Conservation (phyloP, 2,888 invertebrate genomes). For the Heteromurus nitidus region DNA sequence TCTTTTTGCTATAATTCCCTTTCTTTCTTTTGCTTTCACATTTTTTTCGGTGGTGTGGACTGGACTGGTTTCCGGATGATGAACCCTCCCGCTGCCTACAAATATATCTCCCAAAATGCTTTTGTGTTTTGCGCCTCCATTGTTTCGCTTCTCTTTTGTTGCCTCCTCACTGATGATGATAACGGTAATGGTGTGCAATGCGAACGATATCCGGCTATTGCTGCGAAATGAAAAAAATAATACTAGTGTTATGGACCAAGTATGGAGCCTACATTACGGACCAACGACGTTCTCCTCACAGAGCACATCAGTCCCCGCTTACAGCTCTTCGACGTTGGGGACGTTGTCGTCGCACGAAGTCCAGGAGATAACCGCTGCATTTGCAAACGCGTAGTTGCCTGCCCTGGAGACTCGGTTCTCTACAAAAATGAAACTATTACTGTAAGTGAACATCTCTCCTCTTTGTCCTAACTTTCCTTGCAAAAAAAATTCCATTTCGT, state of each 20-base stretch:
- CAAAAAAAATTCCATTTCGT: background rate
- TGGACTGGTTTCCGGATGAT: too few relatives aligned
- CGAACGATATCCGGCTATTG: slow-evolving; percentile 6
- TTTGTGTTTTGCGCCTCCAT: background rate
- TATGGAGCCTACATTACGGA: slow-evolving; percentile 92
- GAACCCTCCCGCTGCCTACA: slow-evolving; percentile 10
- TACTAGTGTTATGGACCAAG: slow-evolving; percentile 91
- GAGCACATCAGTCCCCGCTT: slow-evolving; percentile 85
- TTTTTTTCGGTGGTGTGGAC: background rate
- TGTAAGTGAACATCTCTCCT: slow-evolving; percentile 31
- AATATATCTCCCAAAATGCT: too few relatives aligned
- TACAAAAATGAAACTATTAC: slow-evolving; percentile 46
- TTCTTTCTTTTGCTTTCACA: slow-evolving; percentile 1
- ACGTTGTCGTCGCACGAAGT: slow-evolving; percentile 88
- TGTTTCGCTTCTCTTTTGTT: background rate
- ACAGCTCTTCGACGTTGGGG: slow-evolving; percentile 83
- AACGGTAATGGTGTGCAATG: slow-evolving; percentile 11
- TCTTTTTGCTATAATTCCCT: background rate
- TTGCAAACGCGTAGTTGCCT: slow-evolving; percentile 85
- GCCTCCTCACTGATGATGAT: slow-evolving; percentile 4
- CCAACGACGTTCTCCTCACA: slow-evolving; percentile 87
- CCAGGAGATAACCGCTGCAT: slow-evolving; percentile 84
- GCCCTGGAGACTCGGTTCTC: slow-evolving; percentile 84
- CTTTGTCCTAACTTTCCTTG: background rate
- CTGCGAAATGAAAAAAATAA: too few relatives aligned